Conservation (phyloP, 2,113 vertebrate genomes). For the Scartelaos histophorus region DNA sequence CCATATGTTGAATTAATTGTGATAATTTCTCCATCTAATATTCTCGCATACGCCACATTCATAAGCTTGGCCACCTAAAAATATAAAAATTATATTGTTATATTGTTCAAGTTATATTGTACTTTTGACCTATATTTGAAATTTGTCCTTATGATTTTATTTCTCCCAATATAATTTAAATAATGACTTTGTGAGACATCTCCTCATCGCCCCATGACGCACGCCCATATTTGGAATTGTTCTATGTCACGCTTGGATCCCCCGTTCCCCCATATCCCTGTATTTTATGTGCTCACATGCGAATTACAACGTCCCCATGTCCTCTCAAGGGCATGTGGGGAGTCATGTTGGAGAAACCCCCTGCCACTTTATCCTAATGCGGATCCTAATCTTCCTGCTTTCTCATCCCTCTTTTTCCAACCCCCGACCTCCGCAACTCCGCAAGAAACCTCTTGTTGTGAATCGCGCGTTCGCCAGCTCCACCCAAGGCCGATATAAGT, state of each 20-base stretch:
- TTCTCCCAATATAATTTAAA: background rate
- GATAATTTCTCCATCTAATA: too few relatives aligned
- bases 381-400: constrained; percentile 2
- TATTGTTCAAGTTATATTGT: background rate
- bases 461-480: background rate
- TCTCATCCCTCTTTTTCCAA: background rate
- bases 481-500: constrained; percentile 25
- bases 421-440: background rate
- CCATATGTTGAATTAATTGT: too few relatives aligned
- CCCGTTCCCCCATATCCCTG: background rate
- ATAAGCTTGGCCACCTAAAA: too few relatives aligned
- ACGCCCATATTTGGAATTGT: background rate
- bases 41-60: too few relatives aligned
- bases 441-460: background rate
- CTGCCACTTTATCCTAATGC: background rate
- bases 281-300: constrained; percentile 1
- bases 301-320: constrained; percentile 39
- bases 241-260: constrained; percentile 1
- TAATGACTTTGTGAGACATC: background rate
- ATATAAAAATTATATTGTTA: too few relatives aligned
- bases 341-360: constrained; percentile 8
- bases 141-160: background rate
- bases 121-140: background rate
- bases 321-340: constrained; percentile 49
- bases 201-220: background rate